A percentile compares a stretch with the other conserved stretches of the same genome.
These are phyloP conservation scores for Drosophila emarginata DNA, from an alignment of 2,888 invertebrate genomes.

Conservation along the genomic window DNA sequence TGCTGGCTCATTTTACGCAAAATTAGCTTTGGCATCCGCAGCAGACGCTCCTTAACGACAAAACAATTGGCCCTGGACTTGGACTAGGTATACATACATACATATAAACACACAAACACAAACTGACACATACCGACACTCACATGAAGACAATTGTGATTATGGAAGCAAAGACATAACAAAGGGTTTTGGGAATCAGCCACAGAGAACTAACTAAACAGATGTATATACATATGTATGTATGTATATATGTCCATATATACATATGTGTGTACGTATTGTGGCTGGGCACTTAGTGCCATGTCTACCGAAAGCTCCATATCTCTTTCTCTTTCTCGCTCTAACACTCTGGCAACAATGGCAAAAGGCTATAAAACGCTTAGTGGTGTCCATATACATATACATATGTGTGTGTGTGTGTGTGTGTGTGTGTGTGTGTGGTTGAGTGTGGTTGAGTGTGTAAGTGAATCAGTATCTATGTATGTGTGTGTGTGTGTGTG, in stretches of 20 bases:
- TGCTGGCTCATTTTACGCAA: constrained; percentile 66
- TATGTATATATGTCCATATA: constrained; percentile 2
- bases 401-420: background rate
- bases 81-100: constrained; percentile 46
- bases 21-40: constrained; percentile 71
- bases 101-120: constrained; percentile 22
- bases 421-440: constrained; percentile 15
- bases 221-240: background rate
- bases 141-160: background rate
- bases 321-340: background rate
- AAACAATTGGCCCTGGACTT: constrained; percentile 53
- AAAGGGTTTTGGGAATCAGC: constrained; percentile 21
- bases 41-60: constrained; percentile 60
- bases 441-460: too few species aligned
- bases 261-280: constrained; percentile 3
- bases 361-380: constrained; percentile 52
- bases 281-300: constrained; percentile 30
- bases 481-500: constrained; percentile 1
- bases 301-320: too few species aligned
- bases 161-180: constrained; percentile 16
- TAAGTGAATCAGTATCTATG: constrained; percentile 2
- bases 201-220: constrained; percentile 13
- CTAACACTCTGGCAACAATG: constrained; percentile 46
- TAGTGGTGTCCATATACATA: constrained; percentile 29
- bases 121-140: background rate